Evolutionary conservation across 2,888 invertebrate genomes (phyloP).

Genomic region (Chaitophorus viminalis): DNA sequence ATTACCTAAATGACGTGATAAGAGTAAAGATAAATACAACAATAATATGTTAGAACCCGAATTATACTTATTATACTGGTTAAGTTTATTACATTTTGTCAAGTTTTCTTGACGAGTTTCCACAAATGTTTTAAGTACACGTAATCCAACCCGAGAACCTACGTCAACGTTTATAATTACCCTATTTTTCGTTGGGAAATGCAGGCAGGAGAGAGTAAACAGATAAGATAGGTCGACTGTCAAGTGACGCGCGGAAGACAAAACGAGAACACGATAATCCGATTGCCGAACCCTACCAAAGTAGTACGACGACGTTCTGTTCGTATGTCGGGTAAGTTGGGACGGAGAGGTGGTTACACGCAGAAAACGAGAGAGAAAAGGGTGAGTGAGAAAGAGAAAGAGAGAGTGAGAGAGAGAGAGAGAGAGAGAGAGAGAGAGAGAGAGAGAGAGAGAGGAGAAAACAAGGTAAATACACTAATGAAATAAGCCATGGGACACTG

Average conservation of each 20-base stretch:
- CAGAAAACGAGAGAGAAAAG: neutral
- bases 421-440: neutral
- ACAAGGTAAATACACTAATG: conserved; percentile 62
- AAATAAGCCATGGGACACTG: conserved; percentile 61
- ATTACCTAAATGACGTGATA: conserved; percentile 35
- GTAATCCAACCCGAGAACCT: conserved; percentile 46
- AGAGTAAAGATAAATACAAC: conserved; percentile 40
- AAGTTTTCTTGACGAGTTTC: conserved; percentile 53
- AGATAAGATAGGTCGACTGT: conserved; percentile 56
- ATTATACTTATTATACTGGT: conserved; percentile 39
- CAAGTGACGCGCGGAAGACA: conserved; percentile 45
- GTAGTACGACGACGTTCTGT: neutral
- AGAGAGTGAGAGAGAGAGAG: too few relatives aligned
- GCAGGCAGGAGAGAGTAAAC: conserved; percentile 35
- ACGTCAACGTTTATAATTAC: conserved; percentile 58
- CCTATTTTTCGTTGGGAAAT: conserved; percentile 48
- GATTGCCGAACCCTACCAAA: conserved; percentile 53
- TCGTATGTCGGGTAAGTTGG: neutral
- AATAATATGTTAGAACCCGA: conserved; percentile 23
- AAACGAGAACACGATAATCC: conserved; percentile 59
- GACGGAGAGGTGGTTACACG: neutral
- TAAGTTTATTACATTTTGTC: conserved; percentile 55
- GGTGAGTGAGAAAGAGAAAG: too few relatives aligned
- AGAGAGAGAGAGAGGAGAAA: neutral
- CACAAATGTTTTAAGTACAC: conserved; percentile 26